A percentile compares a stretch with the other conserved stretches of the same genome.
Evolutionary conservation across 2,888 invertebrate species (phyloP).

Genomic region (Graphium colonna): DNA sequence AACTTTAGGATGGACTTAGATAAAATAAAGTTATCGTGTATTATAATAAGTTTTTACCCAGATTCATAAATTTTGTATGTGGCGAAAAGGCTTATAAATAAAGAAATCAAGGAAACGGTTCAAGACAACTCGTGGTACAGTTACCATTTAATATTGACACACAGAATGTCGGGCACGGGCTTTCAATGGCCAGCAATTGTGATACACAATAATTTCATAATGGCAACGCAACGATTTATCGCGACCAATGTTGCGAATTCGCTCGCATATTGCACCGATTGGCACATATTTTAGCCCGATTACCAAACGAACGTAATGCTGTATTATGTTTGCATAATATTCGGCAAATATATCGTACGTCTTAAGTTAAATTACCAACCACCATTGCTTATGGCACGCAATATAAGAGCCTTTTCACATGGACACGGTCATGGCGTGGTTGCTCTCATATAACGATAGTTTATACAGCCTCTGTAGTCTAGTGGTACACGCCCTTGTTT

Average conservation of each 20-base stretch:
- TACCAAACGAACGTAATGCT: conserved; percentile 16
- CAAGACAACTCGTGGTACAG: background rate
- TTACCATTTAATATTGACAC: background rate
- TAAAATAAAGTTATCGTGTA: too few relatives aligned
- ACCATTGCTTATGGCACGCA: too few relatives aligned
- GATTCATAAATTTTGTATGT: too few relatives aligned
- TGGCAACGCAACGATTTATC: conserved; percentile 15
- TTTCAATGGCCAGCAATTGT: conserved; percentile 14
- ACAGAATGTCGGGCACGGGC: background rate
- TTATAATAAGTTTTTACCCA: too few relatives aligned
- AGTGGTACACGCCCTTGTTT: too few relatives aligned
- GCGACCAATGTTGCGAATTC: conserved; percentile 18
- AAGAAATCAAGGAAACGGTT: background rate
- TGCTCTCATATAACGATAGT: too few relatives aligned
- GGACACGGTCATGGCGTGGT: too few relatives aligned
- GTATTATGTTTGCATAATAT: conserved; percentile 17
- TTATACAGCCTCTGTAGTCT: too few relatives aligned
- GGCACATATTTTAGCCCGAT: conserved; percentile 22
- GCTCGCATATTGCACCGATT: conserved; percentile 18
- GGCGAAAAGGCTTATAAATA: too few relatives aligned
- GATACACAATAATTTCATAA: conserved; percentile 21
- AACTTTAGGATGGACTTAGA: too few relatives aligned
- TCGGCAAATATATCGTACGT: conserved; percentile 5
- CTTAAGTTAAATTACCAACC: background rate
- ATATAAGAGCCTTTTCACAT: too few relatives aligned